Evolutionary conservation across 2,888 invertebrate genomes (phyloP).

Genomic region (Standfussiana lucernea): DNA sequence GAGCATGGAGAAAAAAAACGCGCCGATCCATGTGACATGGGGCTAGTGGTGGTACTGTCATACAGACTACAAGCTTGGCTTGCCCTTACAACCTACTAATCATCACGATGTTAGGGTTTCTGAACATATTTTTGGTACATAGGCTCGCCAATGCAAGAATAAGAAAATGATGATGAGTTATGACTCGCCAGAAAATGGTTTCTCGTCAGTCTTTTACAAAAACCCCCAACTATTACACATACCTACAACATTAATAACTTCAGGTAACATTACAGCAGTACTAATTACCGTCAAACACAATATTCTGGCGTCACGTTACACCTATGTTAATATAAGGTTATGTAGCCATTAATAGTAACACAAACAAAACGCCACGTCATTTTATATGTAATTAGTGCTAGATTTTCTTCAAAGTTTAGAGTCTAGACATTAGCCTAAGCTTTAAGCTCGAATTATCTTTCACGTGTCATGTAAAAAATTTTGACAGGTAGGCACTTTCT

Average conservation of each 20-base stretch:
- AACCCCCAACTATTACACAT: background rate
- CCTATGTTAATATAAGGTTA: slow-evolving; percentile 16
- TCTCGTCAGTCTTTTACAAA: background rate
- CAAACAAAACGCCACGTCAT: slow-evolving; percentile 46
- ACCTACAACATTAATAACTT: slow-evolving; percentile 22
- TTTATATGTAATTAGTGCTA: slow-evolving; percentile 32
- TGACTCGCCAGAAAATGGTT: too few relatives aligned
- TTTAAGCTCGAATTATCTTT: background rate
- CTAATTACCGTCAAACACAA: slow-evolving; percentile 44
- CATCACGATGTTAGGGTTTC: too few relatives aligned
- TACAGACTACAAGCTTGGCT: too few relatives aligned
- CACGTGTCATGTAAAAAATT: background rate
- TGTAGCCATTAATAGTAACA: slow-evolving; percentile 37
- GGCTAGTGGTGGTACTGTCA: too few relatives aligned
- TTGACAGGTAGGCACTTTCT: background rate
- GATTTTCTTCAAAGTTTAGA: slow-evolving; percentile 41
- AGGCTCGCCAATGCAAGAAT: too few relatives aligned
- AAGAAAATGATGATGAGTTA: too few relatives aligned
- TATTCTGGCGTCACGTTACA: slow-evolving; percentile 9
- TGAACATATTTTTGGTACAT: too few relatives aligned
- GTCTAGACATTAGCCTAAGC: background rate
- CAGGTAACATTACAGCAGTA: slow-evolving; percentile 23
- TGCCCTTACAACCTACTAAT: too few relatives aligned
- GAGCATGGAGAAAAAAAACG: too few relatives aligned
- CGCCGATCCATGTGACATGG: too few relatives aligned